These are phyloP conservation scores for Pachymerium ferrugineum DNA, from an alignment of 2,888 invertebrate species.

Conservation along the genomic window DNA sequence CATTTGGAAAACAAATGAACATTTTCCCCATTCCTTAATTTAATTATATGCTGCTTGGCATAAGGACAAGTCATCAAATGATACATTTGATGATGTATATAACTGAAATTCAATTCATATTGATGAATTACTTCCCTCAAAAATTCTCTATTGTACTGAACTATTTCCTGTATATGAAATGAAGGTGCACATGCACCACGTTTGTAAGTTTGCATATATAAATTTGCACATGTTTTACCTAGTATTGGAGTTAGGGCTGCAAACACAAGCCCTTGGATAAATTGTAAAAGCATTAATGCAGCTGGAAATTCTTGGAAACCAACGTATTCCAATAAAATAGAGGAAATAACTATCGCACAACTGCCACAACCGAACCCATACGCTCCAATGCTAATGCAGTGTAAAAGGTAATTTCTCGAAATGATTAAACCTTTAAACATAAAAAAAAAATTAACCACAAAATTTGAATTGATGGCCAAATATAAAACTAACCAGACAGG, in stretches of 20 bases:
- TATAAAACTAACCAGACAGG: neutral
- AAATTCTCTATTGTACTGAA: no score
- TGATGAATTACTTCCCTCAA: no score
- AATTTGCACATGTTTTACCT: neutral
- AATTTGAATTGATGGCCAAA: neutral
- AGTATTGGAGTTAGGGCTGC: neutral
- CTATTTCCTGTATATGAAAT: no score
- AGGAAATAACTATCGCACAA: conserved; percentile 10
- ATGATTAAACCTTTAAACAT: neutral
- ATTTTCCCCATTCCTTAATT: no score
- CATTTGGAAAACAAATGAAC: no score
- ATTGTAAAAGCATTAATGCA: conserved; percentile 7
- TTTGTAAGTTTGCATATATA: no score
- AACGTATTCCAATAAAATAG: conserved; percentile 9
- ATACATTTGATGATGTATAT: no score
- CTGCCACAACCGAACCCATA: conserved; percentile 6
- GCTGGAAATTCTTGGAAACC: conserved; percentile 3
- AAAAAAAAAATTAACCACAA: neutral
- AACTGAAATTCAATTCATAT: no score
- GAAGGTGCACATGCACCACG: no score
- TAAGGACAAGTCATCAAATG: no score
- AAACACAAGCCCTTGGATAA: conserved; percentile 13
- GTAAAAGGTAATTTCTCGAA: neutral
- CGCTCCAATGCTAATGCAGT: neutral
- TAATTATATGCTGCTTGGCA: no score